phyloP scores from a whole-genome alignment of 2,888 invertebrate species.

The Cryptops parisi region DNA sequence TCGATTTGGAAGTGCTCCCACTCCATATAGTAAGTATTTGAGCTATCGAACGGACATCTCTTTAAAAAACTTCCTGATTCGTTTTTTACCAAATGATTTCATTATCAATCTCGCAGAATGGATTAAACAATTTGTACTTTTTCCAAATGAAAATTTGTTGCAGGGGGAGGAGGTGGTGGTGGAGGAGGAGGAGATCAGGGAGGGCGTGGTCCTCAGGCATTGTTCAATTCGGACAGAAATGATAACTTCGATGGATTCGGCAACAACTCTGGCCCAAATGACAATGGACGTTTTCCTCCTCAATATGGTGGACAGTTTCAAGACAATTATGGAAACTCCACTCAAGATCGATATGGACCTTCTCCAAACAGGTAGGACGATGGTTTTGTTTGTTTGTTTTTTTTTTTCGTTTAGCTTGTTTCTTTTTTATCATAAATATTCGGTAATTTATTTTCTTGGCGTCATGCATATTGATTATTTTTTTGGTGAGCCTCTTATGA shows the following conservation, averaged over 20 bases:
- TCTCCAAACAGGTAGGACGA: slow-evolving; percentile 13
- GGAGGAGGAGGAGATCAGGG: slow-evolving; percentile 13
- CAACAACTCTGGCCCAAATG: slow-evolving; percentile 13
- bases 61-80: too few relatives aligned
- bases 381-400: too few relatives aligned
- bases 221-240: not conserved
- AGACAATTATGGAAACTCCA: slow-evolving; percentile 19
- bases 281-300: slow-evolving; percentile 17
- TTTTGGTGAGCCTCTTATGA: too few relatives aligned
- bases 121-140: too few relatives aligned
- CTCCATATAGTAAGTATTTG: slow-evolving; percentile 69
- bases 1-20: slow-evolving; percentile 71
- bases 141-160: not conserved
- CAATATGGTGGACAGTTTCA: slow-evolving; percentile 13
- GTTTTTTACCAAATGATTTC: too few relatives aligned
- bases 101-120: too few relatives aligned
- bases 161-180: not conserved
- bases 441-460: too few relatives aligned
- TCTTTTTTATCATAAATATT: too few relatives aligned
- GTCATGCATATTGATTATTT: too few relatives aligned
- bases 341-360: slow-evolving; percentile 19
- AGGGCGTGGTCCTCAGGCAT: slow-evolving; percentile 12
- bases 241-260: slow-evolving; percentile 18
- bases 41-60: too few relatives aligned
- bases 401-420: too few relatives aligned